Evolutionary conservation across 2,113 vertebrate species (phyloP), one percentile per base, ranked within the genome.

Genomic region (Numenius arquata): DNA sequence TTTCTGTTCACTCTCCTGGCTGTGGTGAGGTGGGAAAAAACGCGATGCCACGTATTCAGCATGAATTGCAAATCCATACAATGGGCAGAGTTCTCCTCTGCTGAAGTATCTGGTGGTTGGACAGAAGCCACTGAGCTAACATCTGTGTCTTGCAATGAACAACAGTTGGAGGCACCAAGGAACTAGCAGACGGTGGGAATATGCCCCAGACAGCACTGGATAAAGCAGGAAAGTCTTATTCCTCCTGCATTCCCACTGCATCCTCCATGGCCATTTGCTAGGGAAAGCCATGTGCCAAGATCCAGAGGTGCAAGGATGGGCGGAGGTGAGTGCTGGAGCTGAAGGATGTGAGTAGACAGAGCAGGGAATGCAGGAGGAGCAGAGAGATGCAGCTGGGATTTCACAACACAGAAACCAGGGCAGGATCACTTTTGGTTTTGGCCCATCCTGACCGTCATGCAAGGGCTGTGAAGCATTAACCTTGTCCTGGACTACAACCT

Each of bases 21-120:
- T 71, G 21, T 0, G 0, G 55, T 41, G 63, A 91, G 59, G 59
- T 74, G 50, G 74, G 38, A 26, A 83, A 79, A 92, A 82, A 32
- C 1, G 2, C 0, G 0, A 76, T 40, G 74, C 25, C 2, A 1
- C 22, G 34, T 55, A 67, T 41, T 76, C 66, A 76, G 53, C 27
- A n/a, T 36, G 62, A 83, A 85, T 11, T 83, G 32, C 40, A 53
- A 20, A 70, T 89, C 56, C 56, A 53, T 21, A 5, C 16, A 67
- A 63, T 8, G 15, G 45, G 36, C 47, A 8, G 8, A 74, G 52
- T 36, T 87, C 59, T 88, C 50, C 29, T 70, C 63, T 75, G 70
- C 48, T 87, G 47, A 79, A 88, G 58, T 58, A 65, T 52, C 70
- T 81, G 62, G 48, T 40, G 17, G 61, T 14, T 52, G 71, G 72